These are phyloP conservation scores for Acanthiza pusilla DNA, from an alignment of 2,797 vertebrate genomes.

Conservation along the genomic window DNA sequence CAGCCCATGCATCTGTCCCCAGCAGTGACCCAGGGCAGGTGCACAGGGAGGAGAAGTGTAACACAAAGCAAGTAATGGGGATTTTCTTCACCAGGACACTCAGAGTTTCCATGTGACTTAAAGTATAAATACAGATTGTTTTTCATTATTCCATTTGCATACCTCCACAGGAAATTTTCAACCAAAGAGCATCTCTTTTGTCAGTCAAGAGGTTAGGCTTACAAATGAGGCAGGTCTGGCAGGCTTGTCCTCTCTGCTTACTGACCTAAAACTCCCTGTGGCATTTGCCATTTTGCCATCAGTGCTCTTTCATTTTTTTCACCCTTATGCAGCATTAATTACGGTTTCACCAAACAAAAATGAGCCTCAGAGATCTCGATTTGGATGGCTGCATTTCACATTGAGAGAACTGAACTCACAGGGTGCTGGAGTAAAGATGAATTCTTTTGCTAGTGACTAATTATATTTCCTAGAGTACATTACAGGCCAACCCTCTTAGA, in stretches of 20 bases:
- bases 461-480: background rate
- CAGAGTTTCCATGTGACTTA: background rate
- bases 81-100: background rate
- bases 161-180: background rate
- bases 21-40: background rate
- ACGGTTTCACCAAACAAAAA: background rate
- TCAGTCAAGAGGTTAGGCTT: background rate
- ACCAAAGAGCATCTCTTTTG: background rate
- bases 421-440: background rate
- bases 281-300: background rate
- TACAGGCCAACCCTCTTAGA: background rate
- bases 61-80: background rate
- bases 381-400: background rate
- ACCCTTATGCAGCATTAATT: background rate
- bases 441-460: background rate
- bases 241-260: background rate
- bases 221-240: background rate
- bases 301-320: background rate
- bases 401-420: background rate
- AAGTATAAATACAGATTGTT: background rate
- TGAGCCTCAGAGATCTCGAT: background rate
- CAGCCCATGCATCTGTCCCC: background rate
- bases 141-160: background rate
- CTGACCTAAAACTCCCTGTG: background rate
- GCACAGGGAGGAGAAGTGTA: background rate